Evolutionary conservation across 1,140 invertebrate species (phyloP).

Genomic region (Cotesia vestalis): DNA sequence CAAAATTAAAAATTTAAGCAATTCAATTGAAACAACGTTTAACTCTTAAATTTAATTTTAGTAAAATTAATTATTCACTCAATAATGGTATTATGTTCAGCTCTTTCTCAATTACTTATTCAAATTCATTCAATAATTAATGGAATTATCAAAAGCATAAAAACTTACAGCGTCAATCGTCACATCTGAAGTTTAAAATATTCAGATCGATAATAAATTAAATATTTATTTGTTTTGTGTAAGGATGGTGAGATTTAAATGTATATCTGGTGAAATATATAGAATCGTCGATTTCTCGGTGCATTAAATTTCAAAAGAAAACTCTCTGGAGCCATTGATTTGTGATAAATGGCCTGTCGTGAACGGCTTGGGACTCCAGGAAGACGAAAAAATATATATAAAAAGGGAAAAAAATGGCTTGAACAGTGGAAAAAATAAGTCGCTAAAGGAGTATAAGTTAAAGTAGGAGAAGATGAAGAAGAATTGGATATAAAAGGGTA

Average conservation of each 20-base stretch:
- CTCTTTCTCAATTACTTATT: no score
- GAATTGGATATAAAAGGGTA: no score
- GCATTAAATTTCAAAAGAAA: constrained; percentile 29
- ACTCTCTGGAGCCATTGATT: constrained; percentile 13
- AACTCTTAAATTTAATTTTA: no score
- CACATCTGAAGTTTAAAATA: no score
- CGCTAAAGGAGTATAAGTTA: neutral
- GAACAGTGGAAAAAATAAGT: neutral
- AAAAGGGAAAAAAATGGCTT: neutral
- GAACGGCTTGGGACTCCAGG: constrained; percentile 4
- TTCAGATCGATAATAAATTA: no score
- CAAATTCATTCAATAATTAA: no score
- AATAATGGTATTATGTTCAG: no score
- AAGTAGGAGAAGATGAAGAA: neutral
- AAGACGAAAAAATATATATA: neutral
- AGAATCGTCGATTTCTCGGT: constrained; percentile 25
- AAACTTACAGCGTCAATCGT: no score
- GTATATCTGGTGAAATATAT: neutral
- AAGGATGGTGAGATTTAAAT: neutral
- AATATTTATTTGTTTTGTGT: neutral
- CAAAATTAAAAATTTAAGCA: no score
- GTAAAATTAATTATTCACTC: no score
- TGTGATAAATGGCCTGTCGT: constrained; percentile 30
- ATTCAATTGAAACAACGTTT: no score
- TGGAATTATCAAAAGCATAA: no score